phyloP scores from a whole-genome alignment of 2,888 invertebrate species.

The Lissocephala sabroskyi region DNA sequence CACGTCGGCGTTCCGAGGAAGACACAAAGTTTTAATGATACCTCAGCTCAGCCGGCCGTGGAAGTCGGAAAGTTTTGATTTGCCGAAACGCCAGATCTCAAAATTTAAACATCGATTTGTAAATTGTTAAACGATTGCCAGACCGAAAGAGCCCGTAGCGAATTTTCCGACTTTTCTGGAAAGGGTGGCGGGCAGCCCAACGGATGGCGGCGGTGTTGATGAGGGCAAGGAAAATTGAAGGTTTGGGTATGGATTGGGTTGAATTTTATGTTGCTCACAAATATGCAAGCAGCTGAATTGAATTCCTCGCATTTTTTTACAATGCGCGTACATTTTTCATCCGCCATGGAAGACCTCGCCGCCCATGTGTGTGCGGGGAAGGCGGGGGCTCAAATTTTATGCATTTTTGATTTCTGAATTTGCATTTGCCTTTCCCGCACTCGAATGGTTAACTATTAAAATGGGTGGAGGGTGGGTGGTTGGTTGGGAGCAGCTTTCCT shows the following conservation, averaged over 20 bases:
- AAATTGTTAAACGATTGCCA: conserved; percentile 68
- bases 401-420: conserved; percentile 10
- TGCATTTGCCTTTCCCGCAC: neutral
- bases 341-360: too few relatives aligned
- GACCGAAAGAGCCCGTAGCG: conserved; percentile 60
- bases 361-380: neutral
- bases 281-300: conserved; percentile 33
- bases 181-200: conserved; percentile 30
- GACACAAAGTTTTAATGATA: conserved; percentile 5
- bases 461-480: too few relatives aligned
- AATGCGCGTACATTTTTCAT: conserved; percentile 45
- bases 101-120: conserved; percentile 70
- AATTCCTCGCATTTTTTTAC: conserved; percentile 47
- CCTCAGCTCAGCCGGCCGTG: conserved; percentile 27
- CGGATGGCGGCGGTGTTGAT: too few relatives aligned
- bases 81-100: conserved; percentile 30
- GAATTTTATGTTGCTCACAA: conserved; percentile 16
- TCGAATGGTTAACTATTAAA: too few relatives aligned
- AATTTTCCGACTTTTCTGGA: conserved; percentile 32
- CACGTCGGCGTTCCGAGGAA: conserved; percentile 23
- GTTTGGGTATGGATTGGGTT: too few relatives aligned
- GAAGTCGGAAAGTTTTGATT: conserved; percentile 39
- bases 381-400: conserved; percentile 12
- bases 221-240: too few relatives aligned
- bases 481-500: too few relatives aligned